Evolutionary conservation across 30 jellyfish, hydroid and myxozoan species (phyloP).

Genomic region (Rhopilema esculentum): DNA sequence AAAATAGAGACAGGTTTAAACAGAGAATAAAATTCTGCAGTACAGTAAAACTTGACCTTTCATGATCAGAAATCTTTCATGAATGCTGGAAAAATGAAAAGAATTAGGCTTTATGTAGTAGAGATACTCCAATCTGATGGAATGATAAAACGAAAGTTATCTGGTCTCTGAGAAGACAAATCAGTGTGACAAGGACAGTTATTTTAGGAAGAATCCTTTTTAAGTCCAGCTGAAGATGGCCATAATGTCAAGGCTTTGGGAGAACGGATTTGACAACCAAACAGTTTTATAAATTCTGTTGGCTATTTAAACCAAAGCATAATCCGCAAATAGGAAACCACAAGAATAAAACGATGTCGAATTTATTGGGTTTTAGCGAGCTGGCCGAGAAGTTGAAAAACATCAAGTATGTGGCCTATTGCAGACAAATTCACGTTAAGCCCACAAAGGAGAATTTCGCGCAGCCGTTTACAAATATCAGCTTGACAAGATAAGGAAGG

Average conservation of each 20-base stretch:
- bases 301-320: neutral
- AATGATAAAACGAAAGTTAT: too few relatives aligned
- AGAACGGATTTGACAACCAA: neutral
- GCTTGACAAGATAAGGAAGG: neutral
- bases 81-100: too few relatives aligned
- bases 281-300: neutral
- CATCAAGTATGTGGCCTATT: neutral
- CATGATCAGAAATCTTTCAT: too few relatives aligned
- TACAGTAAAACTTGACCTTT: too few relatives aligned
- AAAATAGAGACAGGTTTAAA: too few relatives aligned
- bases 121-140: too few relatives aligned
- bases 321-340: neutral
- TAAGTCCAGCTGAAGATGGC: neutral
- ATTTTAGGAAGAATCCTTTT: neutral
- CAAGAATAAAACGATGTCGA: neutral
- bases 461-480: neutral
- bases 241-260: neutral
- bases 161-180: too few relatives aligned
- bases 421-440: neutral
- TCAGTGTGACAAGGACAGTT: neutral
- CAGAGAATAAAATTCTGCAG: too few relatives aligned
- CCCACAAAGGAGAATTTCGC: too few relatives aligned
- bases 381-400: neutral
- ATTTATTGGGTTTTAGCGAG: neutral
- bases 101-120: too few relatives aligned